Base-by-base conservation (phyloP, 2,888 invertebrate genomes). In the Strigamia maritima region DNA sequence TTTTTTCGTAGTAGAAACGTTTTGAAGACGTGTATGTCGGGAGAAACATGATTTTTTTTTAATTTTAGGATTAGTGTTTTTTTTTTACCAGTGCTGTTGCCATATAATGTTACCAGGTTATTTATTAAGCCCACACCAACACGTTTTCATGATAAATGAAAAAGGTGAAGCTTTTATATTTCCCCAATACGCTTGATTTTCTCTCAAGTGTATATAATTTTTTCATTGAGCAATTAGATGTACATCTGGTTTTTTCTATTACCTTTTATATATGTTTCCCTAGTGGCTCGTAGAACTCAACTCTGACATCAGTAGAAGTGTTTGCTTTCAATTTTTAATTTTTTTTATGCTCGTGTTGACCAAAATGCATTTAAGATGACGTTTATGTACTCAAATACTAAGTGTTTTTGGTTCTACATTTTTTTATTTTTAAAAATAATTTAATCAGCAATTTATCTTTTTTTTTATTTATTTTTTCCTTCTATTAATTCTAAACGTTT, bases 201-300 rank as follows among this genome's bases (percentile, higher is more conserved):
- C 60, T 49, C 31, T 49, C 49, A 22, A 60, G 60, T 24, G 60
- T 10, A 60, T 60, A 60, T 60, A 60, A 60, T 60, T 60, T 60
- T 60, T 60, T 60, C 60, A 60, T 60, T 19, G 60, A 60, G 60
- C 60, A 60, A 60, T 60, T 60, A 60, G 24, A n/a, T 60, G 60
- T 60, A 24, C 19, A 60, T 19, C 60, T 8, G 1, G 22, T 14
- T 49, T 49, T 49, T 49, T 19, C 60, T 4, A 60, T 12, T 22
- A 2, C 2, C 24, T 60, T 60, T 54, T 6, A 2, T 60, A 2
- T 16, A 12, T 12, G 40, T 44, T 16, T 44, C 60, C 22, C 60
- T 22, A 4, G 60, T 22, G 60, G 22, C 60, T 60, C 60, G 60
- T 60, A 22, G 16, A 60, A 60, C 16, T 22, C 19, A 60, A 60